Evolutionary conservation across 2,113 vertebrate genomes (phyloP).

Genomic region (Bubo scandiacus): DNA sequence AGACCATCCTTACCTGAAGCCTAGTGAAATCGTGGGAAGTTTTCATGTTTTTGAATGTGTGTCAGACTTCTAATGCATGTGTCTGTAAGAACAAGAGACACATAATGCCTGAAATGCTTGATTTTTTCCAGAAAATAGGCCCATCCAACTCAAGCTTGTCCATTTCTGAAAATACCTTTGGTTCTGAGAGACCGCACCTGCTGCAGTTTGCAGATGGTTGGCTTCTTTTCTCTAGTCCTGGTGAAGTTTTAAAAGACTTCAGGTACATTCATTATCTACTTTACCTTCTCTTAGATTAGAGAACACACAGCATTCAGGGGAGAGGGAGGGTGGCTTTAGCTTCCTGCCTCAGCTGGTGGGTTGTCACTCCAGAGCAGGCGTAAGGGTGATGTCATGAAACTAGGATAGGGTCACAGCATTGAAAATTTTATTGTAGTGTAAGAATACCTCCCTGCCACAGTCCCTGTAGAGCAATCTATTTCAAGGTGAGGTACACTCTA

Average conservation of each 20-base stretch:
- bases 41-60: not conserved
- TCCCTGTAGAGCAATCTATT: not conserved
- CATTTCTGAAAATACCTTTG: not conserved
- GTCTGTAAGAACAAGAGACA: not conserved
- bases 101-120: not conserved
- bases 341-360: not conserved
- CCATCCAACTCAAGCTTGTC: not conserved
- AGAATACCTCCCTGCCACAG: not conserved
- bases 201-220: not conserved
- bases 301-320: not conserved
- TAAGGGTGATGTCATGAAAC: not conserved
- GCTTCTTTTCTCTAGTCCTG: not conserved
- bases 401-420: not conserved
- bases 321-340: not conserved
- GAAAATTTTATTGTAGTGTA: not conserved
- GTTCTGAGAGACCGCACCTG: not conserved
- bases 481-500: not conserved
- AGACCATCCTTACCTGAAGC: not conserved
- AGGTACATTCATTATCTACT: not conserved
- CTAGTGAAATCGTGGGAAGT: not conserved
- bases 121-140: not conserved
- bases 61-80: not conserved
- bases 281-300: not conserved
- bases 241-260: not conserved
- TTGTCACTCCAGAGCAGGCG: not conserved